Evolutionary conservation across 1,140 invertebrate genomes (phyloP).

Genomic region (Plutomurus gul): DNA sequence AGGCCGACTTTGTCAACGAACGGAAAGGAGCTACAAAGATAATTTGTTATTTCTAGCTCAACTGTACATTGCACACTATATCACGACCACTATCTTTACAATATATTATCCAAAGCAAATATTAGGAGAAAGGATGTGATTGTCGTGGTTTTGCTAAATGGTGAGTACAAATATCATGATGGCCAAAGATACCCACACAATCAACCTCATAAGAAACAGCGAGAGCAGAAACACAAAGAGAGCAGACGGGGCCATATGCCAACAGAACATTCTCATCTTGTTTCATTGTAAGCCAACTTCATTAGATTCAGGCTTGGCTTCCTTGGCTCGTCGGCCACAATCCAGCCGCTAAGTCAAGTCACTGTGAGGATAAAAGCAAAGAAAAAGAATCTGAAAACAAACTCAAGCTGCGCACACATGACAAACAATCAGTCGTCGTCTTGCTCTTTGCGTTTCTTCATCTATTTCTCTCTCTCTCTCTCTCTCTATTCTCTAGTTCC

Average conservation of each 20-base stretch:
- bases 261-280: conserved; percentile 29
- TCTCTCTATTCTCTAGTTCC: not conserved
- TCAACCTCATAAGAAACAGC: too few relatives aligned
- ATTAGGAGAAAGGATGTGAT: too few relatives aligned
- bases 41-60: conserved; percentile 28
- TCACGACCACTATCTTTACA: too few relatives aligned
- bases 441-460: not conserved
- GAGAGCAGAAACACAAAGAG: not conserved
- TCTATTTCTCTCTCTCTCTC: too few relatives aligned
- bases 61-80: not conserved
- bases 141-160: too few relatives aligned
- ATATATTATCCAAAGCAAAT: too few relatives aligned
- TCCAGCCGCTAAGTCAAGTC: not conserved
- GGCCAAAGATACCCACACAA: too few relatives aligned
- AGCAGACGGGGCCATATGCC: conserved; percentile 1
- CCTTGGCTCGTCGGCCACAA: not conserved
- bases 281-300: conserved; percentile 17
- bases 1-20: conserved; percentile 25
- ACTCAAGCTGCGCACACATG: conserved; percentile 12
- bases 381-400: not conserved
- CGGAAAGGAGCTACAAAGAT: conserved; percentile 17
- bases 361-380: not conserved
- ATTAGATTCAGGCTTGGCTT: conserved; percentile 5
- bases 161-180: too few relatives aligned
- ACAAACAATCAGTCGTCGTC: not conserved